Percentiles rank a stretch among this genome's conserved stretches.
Evolutionary conservation across 2,113 vertebrate species (phyloP).

Genomic region (Syngnathus floridae): DNA sequence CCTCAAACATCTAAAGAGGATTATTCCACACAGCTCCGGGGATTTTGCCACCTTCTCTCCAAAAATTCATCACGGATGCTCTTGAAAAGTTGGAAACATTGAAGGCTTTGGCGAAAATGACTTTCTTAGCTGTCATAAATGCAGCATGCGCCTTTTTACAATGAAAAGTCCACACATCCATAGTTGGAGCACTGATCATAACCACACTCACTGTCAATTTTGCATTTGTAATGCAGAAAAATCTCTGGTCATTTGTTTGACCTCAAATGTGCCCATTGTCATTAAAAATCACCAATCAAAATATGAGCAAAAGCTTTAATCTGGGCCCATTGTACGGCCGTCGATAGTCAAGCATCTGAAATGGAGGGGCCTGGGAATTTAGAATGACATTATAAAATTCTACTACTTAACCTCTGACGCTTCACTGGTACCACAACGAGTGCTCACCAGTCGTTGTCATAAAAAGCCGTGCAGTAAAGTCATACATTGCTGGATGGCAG

Average conservation of each 20-base stretch:
- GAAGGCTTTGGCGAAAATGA: conserved; percentile 3
- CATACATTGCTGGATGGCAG: too few species aligned
- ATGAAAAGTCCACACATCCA: not conserved
- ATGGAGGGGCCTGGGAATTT: too few species aligned
- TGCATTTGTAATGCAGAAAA: not conserved
- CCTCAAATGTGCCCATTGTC: not conserved
- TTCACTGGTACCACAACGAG: too few species aligned
- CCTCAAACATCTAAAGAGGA: conserved; percentile 25
- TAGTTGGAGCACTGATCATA: not conserved
- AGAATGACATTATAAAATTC: too few species aligned
- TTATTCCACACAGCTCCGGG: conserved; percentile 29
- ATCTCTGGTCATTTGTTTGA: not conserved
- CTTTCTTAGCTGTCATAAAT: not conserved
- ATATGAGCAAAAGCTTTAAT: too few species aligned
- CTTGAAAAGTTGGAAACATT: conserved; percentile 18
- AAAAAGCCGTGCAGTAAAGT: too few species aligned
- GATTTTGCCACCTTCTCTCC: conserved; percentile 44
- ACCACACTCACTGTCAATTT: not conserved
- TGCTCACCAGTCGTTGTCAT: too few species aligned
- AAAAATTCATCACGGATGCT: conserved; percentile 33
- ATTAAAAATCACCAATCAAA: too few species aligned
- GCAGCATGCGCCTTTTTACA: not conserved
- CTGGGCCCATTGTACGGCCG: too few species aligned
- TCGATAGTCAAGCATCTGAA: too few species aligned
- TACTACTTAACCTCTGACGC: too few species aligned